Evolutionary conservation across 2,113 vertebrate genomes (phyloP).

Genomic region (Cavia porcellus): DNA sequence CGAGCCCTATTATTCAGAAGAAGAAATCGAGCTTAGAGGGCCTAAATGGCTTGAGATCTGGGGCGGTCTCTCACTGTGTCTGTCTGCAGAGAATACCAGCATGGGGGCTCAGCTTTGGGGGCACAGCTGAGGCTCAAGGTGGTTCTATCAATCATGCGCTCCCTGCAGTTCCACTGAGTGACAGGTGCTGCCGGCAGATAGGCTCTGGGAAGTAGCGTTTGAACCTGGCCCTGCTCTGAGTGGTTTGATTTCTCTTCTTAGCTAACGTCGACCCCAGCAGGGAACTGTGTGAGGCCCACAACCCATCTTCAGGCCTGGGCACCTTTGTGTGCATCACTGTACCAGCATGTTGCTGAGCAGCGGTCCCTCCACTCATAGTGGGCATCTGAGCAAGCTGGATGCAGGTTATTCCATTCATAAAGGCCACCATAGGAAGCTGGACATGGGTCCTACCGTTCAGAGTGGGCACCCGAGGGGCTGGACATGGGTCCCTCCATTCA

Average conservation of each 20-base stretch:
- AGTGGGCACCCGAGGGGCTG: background rate
- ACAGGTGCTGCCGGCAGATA: background rate
- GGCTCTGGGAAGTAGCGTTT: background rate
- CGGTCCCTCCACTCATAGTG: background rate
- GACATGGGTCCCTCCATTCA: background rate
- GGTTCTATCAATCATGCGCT: background rate
- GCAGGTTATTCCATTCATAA: too few relatives aligned
- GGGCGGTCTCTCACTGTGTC: background rate
- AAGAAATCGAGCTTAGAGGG: slow-evolving; percentile 6
- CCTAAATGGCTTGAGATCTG: background rate
- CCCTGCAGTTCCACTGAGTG: background rate
- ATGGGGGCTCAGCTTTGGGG: background rate
- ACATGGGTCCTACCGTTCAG: background rate
- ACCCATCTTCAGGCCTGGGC: background rate
- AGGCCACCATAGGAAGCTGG: background rate
- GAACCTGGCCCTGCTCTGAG: background rate
- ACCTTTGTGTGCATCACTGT: background rate
- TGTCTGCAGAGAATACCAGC: background rate
- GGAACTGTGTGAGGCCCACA: background rate
- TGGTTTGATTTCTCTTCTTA: background rate
- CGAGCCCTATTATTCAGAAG: background rate
- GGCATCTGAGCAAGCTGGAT: background rate
- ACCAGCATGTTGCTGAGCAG: background rate
- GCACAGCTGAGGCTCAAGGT: background rate
- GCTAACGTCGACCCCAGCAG: background rate